These are phyloP conservation scores for Holothuria leucospilota DNA, from an alignment of 53 echinoderm and acorn worm genomes.

Conservation along the genomic window DNA sequence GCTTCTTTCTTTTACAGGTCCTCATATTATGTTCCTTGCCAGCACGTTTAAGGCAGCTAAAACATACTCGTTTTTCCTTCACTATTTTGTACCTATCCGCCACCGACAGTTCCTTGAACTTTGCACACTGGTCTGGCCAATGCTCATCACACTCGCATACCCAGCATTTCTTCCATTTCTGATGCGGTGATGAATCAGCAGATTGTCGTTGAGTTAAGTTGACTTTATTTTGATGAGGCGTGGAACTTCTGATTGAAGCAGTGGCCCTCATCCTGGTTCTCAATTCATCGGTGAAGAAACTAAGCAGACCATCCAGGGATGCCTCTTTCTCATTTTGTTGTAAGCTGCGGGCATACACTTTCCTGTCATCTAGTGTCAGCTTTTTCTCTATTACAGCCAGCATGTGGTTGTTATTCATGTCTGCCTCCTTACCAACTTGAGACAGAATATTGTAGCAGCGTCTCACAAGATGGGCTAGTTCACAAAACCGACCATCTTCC, in stretches of 20 bases:
- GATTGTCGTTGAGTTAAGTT: background rate
- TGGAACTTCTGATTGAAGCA: slow-evolving; percentile 36
- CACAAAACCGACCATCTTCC: slow-evolving; percentile 72
- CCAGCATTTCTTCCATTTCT: slow-evolving; percentile 63
- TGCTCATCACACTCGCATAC: slow-evolving; percentile 53
- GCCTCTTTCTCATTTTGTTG: slow-evolving; percentile 44
- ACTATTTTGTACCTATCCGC: slow-evolving; percentile 32
- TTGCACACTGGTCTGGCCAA: slow-evolving; percentile 70
- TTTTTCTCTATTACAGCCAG: slow-evolving; percentile 49
- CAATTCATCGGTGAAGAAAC: slow-evolving; percentile 29
- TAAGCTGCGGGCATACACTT: slow-evolving; percentile 42
- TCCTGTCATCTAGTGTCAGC: slow-evolving; percentile 47
- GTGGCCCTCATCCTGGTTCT: slow-evolving; percentile 54
- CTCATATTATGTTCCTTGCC: slow-evolving; percentile 58
- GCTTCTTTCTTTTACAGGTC: slow-evolving; percentile 51
- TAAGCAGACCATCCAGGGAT: slow-evolving; percentile 26
- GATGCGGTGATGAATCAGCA: background rate
- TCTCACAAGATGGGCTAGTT: slow-evolving; percentile 62
- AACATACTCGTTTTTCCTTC: slow-evolving; percentile 62
- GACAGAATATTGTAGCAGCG: slow-evolving; percentile 63
- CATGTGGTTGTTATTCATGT: slow-evolving; percentile 54
- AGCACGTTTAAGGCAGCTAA: slow-evolving; percentile 72
- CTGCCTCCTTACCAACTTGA: slow-evolving; percentile 44
- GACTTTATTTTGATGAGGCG: background rate
- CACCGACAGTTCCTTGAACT: slow-evolving; percentile 18